These are phyloP conservation scores for Egretta garzetta DNA, from an alignment of 2,113 vertebrate genomes.

Conservation along the genomic window DNA sequence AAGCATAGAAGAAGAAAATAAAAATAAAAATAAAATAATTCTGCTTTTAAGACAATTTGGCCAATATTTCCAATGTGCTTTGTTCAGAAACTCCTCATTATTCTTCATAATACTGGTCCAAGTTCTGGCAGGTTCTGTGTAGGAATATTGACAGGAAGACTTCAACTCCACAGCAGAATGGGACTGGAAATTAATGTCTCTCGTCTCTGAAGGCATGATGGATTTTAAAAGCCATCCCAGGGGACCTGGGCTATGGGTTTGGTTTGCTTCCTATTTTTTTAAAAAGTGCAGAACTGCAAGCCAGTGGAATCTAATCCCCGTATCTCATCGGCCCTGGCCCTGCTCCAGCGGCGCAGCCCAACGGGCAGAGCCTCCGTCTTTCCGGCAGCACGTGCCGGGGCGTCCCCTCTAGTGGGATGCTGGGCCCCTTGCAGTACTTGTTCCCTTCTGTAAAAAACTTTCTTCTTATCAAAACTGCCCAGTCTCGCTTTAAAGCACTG, in stretches of 20 bases:
- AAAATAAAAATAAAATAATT: background rate
- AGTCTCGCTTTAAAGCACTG: background rate
- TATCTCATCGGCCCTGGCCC: background rate
- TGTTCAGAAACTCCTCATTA: background rate
- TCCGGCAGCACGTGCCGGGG: background rate
- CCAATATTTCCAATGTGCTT: background rate
- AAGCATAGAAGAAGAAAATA: background rate
- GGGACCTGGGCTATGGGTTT: background rate
- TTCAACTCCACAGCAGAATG: background rate
- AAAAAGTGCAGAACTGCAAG: background rate
- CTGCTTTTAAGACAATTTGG: background rate
- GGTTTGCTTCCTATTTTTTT: background rate
- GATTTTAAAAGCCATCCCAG: background rate
- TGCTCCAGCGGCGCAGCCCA: rapidly evolving
- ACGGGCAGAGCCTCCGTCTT: background rate
- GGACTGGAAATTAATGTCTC: background rate
- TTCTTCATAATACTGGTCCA: background rate
- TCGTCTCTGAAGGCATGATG: background rate
- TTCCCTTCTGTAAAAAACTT: background rate
- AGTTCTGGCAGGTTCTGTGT: background rate
- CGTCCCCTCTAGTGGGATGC: background rate
- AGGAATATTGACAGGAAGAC: background rate
- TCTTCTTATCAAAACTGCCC: background rate
- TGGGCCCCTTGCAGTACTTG: background rate
- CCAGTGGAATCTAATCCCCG: background rate